These are phyloP conservation scores for Naja naja DNA, from an alignment of 2,113 vertebrate genomes.

Conservation along the genomic window DNA sequence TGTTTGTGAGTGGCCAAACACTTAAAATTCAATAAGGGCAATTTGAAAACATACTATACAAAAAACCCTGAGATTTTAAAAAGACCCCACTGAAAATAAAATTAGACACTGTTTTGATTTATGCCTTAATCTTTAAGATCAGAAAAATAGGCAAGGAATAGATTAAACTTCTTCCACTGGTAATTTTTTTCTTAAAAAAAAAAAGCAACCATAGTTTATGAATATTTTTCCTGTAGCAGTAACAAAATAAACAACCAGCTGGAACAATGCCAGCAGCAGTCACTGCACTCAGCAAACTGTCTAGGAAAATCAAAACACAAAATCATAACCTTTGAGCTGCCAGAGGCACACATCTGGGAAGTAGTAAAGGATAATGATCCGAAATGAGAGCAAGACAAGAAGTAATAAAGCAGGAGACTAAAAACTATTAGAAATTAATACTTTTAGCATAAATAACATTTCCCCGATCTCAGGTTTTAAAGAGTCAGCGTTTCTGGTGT, in stretches of 20 bases:
- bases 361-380: not conserved
- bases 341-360: not conserved
- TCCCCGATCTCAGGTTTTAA: conserved; percentile 41
- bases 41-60: not conserved
- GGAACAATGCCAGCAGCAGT: conserved; percentile 28
- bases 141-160: conserved; percentile 30
- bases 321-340: conserved; percentile 13
- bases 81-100: conserved; percentile 1
- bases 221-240: conserved; percentile 52
- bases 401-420: conserved; percentile 29
- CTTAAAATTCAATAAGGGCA: not conserved
- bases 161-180: conserved; percentile 42
- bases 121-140: conserved; percentile 4
- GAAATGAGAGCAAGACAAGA: conserved; percentile 8
- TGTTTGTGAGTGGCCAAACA: not conserved
- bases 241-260: conserved; percentile 54
- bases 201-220: conserved; percentile 29
- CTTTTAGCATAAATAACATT: conserved; percentile 41
- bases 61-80: not conserved
- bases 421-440: conserved; percentile 39
- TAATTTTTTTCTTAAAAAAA: conserved; percentile 26
- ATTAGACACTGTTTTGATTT: not conserved
- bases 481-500: conserved; percentile 47
- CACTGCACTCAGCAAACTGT: conserved; percentile 32
- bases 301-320: conserved; percentile 42